Evolutionary conservation across 2,888 invertebrate species (phyloP).

Genomic region (Andrena marginata): DNA sequence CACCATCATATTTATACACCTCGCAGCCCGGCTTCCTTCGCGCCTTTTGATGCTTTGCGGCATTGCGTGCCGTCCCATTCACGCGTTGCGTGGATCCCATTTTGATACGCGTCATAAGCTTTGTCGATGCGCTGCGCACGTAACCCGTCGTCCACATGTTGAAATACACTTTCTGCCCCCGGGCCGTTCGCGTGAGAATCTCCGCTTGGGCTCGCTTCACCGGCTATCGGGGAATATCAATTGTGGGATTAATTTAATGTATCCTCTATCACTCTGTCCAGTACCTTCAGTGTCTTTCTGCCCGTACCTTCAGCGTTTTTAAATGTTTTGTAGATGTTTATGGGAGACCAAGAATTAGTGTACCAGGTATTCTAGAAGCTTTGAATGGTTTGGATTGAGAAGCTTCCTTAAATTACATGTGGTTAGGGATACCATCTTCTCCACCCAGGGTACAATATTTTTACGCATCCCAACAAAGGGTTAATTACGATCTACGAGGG

Average conservation of each 20-base stretch:
- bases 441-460: constrained; percentile 39
- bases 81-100: constrained; percentile 37
- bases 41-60: constrained; percentile 66
- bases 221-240: constrained; percentile 37
- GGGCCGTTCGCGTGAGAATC: constrained; percentile 44
- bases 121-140: constrained; percentile 39
- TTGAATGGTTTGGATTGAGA: background rate
- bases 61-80: constrained; percentile 41
- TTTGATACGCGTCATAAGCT: constrained; percentile 35
- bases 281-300: too few species aligned
- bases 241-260: background rate
- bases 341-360: background rate
- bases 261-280: background rate
- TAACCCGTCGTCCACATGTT: constrained; percentile 20
- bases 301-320: background rate
- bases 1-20: constrained; percentile 78
- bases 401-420: constrained; percentile 34
- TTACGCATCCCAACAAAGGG: constrained; percentile 64
- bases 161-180: constrained; percentile 28
- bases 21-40: constrained; percentile 67
- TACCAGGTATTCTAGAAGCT: background rate
- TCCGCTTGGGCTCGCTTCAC: constrained; percentile 13
- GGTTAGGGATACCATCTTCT: constrained; percentile 10
- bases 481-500: constrained; percentile 64
- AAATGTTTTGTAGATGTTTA: background rate